phyloP scores from a whole-genome alignment of 2,113 vertebrate species.

The Gulo gulo region DNA sequence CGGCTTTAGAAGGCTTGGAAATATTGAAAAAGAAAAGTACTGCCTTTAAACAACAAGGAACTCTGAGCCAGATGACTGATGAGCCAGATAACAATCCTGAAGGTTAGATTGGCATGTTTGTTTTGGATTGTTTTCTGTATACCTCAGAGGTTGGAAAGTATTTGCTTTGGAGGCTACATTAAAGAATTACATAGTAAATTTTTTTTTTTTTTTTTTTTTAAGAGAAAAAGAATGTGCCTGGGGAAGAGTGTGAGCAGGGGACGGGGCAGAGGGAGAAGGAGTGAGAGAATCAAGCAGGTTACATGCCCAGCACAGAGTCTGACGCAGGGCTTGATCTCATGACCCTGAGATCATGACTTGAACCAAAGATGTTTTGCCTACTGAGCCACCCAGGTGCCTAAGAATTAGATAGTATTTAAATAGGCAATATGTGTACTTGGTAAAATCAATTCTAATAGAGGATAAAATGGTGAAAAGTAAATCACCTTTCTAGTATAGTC shows the following conservation, averaged over 20 bases:
- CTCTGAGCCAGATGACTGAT: neutral
- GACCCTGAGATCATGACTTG: neutral
- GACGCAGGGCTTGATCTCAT: neutral
- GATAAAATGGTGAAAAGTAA: neutral
- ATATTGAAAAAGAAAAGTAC: slow-evolving; percentile 58
- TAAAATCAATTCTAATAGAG: neutral
- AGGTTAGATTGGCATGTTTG: slow-evolving; percentile 78
- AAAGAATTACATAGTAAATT: neutral
- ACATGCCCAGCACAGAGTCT: neutral
- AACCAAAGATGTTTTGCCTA: neutral
- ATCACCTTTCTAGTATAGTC: neutral
- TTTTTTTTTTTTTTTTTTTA: neutral
- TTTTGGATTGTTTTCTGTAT: slow-evolving; percentile 5
- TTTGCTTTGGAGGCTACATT: neutral
- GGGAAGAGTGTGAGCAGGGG: neutral
- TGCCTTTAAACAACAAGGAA: neutral
- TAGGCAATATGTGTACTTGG: neutral
- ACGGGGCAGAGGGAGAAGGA: neutral
- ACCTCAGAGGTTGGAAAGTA: neutral
- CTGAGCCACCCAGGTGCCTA: neutral
- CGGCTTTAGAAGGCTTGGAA: slow-evolving; percentile 83
- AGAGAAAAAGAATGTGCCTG: neutral
- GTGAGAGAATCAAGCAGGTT: neutral
- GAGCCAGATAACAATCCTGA: slow-evolving; percentile 37
- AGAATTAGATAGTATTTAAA: neutral